Evolutionary conservation across 1,140 invertebrate species (phyloP).

Genomic region (Drosophila ohnishii): DNA sequence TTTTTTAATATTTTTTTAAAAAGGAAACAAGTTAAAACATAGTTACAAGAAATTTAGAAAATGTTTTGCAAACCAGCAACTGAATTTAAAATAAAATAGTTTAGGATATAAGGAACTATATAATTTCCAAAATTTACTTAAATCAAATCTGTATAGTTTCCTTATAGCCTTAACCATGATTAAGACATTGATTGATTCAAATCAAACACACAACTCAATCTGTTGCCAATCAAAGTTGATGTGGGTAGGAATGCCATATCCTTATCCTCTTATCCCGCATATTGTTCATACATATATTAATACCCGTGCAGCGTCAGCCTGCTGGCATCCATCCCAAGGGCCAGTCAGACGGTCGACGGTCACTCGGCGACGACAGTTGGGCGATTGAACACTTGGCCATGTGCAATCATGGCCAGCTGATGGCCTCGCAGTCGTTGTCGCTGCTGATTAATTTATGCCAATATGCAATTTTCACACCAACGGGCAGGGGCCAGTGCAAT

Average conservation of each 20-base stretch:
- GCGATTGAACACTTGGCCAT: constrained; percentile 39
- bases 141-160: constrained; percentile 18
- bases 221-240: constrained; percentile 16
- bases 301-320: constrained; percentile 8
- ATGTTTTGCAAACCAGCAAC: background rate
- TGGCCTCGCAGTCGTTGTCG: constrained; percentile 49
- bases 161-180: background rate
- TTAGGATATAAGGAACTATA: background rate
- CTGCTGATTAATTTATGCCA: constrained; percentile 78
- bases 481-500: constrained; percentile 64
- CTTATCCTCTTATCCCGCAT: constrained; percentile 14
- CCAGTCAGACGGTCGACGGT: constrained; percentile 5
- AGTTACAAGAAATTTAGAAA: too few species aligned
- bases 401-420: constrained; percentile 65
- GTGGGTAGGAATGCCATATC: background rate
- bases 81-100: background rate
- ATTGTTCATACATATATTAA: constrained; percentile 30
- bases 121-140: background rate
- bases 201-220: constrained; percentile 42
- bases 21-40: background rate
- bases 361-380: constrained; percentile 29
- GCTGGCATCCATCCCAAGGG: constrained; percentile 7
- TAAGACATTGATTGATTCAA: constrained; percentile 31
- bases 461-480: constrained; percentile 80
- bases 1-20: background rate